Evolutionary conservation across 2,888 invertebrate species (phyloP).

Genomic region (Odontothrips loti): DNA sequence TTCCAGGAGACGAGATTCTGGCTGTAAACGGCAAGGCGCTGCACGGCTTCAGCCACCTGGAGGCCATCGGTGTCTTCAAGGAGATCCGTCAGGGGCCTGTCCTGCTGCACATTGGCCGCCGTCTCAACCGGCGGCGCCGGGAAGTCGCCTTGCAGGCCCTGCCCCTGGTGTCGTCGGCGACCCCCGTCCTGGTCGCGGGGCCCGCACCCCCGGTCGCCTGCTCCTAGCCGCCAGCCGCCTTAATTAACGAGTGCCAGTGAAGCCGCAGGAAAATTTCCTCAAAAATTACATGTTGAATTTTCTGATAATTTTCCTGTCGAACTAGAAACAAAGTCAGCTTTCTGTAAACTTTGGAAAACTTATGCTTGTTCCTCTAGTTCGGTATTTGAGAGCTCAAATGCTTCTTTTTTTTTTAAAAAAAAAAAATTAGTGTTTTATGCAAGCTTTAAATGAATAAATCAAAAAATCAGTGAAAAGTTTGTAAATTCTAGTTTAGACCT

Average conservation of each 20-base stretch:
- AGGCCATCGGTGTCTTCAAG: slow-evolving; percentile 74
- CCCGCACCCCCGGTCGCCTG: neutral
- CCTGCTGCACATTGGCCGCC: slow-evolving; percentile 65
- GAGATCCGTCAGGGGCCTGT: slow-evolving; percentile 73
- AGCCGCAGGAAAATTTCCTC: neutral
- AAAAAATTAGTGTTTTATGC: neutral
- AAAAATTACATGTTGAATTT: neutral
- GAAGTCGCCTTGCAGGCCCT: neutral
- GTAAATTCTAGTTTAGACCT: neutral
- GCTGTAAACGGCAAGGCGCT: slow-evolving; percentile 75
- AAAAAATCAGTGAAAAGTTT: neutral
- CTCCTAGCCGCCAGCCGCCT: neutral
- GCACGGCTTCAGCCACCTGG: slow-evolving; percentile 70
- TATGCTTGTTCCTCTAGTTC: neutral
- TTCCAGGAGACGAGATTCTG: slow-evolving; percentile 74
- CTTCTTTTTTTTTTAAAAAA: neutral
- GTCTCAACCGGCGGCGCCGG: slow-evolving; percentile 41
- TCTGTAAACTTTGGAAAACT: neutral
- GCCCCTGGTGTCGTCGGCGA: neutral
- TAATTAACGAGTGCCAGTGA: too few species aligned
- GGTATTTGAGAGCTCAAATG: neutral
- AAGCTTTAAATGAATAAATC: neutral
- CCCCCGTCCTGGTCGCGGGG: neutral
- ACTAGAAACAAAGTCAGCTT: neutral
- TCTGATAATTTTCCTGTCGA: neutral